Percentiles rank a stretch among this genome's conserved stretches.
phyloP scores from a whole-genome alignment of 2,888 invertebrate species.

The Acleris sparsana region DNA sequence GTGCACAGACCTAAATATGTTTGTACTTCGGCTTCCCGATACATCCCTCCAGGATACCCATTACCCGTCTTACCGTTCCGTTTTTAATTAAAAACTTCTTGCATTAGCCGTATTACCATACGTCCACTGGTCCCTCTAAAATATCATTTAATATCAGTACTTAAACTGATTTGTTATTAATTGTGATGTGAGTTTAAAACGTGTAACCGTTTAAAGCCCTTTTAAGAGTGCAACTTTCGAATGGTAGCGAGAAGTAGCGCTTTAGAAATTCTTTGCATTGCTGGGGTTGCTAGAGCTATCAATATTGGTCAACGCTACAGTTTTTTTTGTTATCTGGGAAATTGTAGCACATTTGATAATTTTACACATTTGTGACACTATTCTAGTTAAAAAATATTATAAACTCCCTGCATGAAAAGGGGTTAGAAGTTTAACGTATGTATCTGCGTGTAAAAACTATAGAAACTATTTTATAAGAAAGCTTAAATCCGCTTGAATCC shows the following conservation, averaged over 20 bases:
- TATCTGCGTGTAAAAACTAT: no score
- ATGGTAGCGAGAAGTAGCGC: background rate
- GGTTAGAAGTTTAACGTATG: no score
- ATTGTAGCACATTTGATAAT: no score
- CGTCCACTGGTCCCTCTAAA: slow-evolving; percentile 75
- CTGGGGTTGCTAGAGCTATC: background rate
- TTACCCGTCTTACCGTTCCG: slow-evolving; percentile 79
- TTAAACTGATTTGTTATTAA: slow-evolving; percentile 32
- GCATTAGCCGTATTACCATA: slow-evolving; percentile 68
- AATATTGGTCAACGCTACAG: no score
- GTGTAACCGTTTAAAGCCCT: slow-evolving; percentile 17
- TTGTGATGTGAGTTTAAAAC: slow-evolving; percentile 27
- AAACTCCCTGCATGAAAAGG: no score
- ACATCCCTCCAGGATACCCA: slow-evolving; percentile 80
- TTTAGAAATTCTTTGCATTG: background rate
- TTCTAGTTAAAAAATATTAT: no score
- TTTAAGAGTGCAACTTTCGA: slow-evolving; percentile 1
- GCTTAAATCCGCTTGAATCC: no score
- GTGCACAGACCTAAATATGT: slow-evolving; percentile 80
- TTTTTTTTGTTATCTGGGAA: no score
- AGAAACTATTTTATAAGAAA: no score
- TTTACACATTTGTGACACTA: no score
- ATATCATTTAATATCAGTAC: slow-evolving; percentile 59
- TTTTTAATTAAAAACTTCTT: slow-evolving; percentile 84
- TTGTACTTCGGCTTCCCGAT: slow-evolving; percentile 81